Percentiles rank a stretch among this genome's conserved stretches.
These are phyloP conservation scores for Chironomus striatipennis DNA, from an alignment of 1,140 invertebrate species.

Conservation along the genomic window DNA sequence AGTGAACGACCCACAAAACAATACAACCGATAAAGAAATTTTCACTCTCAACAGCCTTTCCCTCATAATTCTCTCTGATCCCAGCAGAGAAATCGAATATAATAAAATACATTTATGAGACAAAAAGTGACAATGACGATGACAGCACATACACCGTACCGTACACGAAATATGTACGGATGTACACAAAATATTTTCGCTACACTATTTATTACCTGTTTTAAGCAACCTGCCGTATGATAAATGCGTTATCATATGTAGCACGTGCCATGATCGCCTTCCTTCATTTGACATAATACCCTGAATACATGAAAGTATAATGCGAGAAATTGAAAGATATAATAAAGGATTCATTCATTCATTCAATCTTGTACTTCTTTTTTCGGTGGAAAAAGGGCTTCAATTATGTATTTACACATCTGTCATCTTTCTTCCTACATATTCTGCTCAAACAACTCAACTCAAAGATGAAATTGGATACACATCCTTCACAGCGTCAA, in stretches of 20 bases:
- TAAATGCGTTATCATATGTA: not conserved
- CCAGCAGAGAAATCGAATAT: not conserved
- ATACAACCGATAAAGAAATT: no score
- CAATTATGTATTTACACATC: slow-evolving; percentile 9
- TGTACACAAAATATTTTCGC: no score
- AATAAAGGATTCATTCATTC: not conserved
- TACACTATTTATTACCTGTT: not conserved
- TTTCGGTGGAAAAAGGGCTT: not conserved
- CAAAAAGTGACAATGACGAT: slow-evolving; percentile 1
- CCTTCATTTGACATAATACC: not conserved
- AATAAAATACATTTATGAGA: not conserved
- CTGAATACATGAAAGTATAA: not conserved
- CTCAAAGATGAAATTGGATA: no score
- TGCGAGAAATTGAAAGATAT: slow-evolving; percentile 7
- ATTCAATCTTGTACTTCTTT: not conserved
- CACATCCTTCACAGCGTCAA: no score
- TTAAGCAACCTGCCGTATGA: slow-evolving; percentile 5
- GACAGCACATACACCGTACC: not conserved
- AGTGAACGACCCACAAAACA: no score
- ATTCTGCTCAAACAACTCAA: no score
- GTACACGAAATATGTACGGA: no score
- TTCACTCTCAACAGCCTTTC: no score
- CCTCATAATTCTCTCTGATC: no score
- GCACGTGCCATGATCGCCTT: not conserved
- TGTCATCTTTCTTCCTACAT: not conserved